phyloP scores from a whole-genome alignment of 2,888 invertebrate genomes.

The Lasioglossum figueresi region DNA sequence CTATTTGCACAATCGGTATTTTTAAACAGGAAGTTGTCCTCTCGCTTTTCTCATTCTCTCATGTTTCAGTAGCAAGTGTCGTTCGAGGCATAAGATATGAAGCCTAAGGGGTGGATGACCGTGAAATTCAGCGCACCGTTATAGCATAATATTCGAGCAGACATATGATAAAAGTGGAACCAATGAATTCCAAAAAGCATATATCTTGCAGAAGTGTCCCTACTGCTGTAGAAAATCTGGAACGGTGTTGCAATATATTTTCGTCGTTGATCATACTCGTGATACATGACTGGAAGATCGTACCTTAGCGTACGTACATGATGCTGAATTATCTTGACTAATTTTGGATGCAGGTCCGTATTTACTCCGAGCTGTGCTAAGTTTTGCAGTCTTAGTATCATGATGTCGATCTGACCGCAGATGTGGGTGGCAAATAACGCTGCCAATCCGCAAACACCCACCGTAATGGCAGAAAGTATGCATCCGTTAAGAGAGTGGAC shows the following conservation, averaged over 20 bases:
- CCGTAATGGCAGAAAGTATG: constrained; percentile 68
- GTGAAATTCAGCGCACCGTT: constrained; percentile 65
- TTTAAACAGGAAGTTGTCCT: background rate
- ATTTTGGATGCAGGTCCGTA: constrained; percentile 18
- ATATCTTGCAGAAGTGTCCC: constrained; percentile 30
- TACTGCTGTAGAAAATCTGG: constrained; percentile 35
- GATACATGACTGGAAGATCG: background rate
- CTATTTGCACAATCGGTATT: background rate
- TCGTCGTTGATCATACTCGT: background rate
- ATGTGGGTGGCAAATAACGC: constrained; percentile 65
- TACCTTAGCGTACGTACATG: constrained; percentile 29
- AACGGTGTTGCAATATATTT: background rate
- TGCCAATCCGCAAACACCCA: constrained; percentile 64
- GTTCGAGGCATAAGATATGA: background rate
- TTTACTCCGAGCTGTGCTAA: background rate
- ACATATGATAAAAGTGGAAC: constrained; percentile 78
- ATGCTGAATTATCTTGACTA: constrained; percentile 57
- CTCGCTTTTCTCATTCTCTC: background rate
- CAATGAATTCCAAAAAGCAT: constrained; percentile 76
- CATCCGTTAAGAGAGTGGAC: constrained; percentile 68
- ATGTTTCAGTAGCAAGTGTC: background rate
- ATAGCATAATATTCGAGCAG: constrained; percentile 77
- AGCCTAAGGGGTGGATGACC: background rate
- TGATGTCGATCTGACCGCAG: constrained; percentile 68
- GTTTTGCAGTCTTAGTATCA: constrained; percentile 31